A percentile compares a stretch with the other conserved stretches of the same genome.
Conservation (phyloP, 2,797 vertebrate genomes). For the Pseudochirops cupreus region DNA sequence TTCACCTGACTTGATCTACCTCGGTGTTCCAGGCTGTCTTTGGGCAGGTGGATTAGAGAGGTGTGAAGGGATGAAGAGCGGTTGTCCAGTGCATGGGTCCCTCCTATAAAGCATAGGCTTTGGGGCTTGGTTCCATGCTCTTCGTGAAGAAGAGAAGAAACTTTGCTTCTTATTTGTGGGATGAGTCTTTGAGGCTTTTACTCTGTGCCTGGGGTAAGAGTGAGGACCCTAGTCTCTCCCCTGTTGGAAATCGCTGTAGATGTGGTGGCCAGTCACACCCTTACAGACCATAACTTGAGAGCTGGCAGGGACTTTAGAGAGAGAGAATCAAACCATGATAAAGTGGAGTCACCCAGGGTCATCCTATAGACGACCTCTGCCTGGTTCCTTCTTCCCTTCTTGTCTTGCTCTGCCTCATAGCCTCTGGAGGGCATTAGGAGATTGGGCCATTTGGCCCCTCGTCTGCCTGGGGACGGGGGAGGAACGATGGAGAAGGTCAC, state of each 20-base stretch:
- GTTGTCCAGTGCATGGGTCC: neutral
- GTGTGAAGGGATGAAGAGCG: neutral
- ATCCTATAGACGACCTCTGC: neutral
- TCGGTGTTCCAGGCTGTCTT: neutral
- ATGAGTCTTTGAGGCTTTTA: neutral
- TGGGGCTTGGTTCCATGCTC: neutral
- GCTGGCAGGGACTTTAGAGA: neutral
- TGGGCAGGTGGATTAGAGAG: neutral
- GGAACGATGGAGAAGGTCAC: neutral
- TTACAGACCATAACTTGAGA: neutral
- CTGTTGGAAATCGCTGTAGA: neutral
- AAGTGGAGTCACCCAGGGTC: neutral
- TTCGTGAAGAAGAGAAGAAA: neutral
- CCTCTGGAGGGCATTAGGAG: neutral
- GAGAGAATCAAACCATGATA: neutral
- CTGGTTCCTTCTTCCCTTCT: neutral
- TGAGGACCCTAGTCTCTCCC: neutral
- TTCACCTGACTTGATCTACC: neutral
- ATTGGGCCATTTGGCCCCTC: neutral
- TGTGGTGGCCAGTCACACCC: neutral
- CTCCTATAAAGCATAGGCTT: neutral
- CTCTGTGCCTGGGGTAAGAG: neutral
- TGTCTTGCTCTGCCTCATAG: neutral
- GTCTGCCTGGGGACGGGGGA: neutral
- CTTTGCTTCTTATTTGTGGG: neutral